A percentile compares a stretch with the other conserved stretches of the same genome.
phyloP scores from a whole-genome alignment of 2,888 invertebrate genomes.

The Gandaritis pyraliata region DNA sequence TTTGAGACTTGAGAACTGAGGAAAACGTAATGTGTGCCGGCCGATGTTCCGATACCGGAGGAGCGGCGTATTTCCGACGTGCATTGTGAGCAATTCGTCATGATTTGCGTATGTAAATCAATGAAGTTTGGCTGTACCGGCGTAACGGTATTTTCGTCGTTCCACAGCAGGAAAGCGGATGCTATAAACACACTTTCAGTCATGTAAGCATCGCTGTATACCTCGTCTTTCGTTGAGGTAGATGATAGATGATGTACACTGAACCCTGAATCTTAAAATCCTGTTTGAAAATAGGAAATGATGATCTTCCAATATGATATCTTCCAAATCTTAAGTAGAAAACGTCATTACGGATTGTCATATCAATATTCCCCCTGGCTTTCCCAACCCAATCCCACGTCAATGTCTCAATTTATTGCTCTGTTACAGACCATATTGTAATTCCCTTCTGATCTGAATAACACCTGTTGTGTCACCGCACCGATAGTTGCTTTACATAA shows the following conservation, averaged over 20 bases:
- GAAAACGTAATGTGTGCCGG: conserved; percentile 43
- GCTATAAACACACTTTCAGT: conserved; percentile 82
- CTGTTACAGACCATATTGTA: neutral
- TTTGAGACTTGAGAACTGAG: conserved; percentile 6
- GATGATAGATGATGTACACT: conserved; percentile 45
- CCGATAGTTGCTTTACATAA: conserved; percentile 11
- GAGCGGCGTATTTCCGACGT: conserved; percentile 68
- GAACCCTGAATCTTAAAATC: conserved; percentile 17
- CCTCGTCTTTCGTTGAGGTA: conserved; percentile 55
- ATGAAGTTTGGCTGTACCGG: conserved; percentile 77
- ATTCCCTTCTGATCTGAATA: neutral
- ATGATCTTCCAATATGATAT: conserved; percentile 34
- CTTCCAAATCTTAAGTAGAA: neutral
- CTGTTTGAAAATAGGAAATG: conserved; percentile 31
- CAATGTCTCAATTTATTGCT: neutral
- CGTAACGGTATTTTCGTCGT: conserved; percentile 82
- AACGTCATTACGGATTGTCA: neutral
- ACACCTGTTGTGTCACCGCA: conserved; percentile 4
- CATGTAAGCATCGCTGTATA: conserved; percentile 59
- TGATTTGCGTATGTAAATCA: conserved; percentile 83
- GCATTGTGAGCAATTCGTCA: conserved; percentile 80
- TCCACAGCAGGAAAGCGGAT: conserved; percentile 80
- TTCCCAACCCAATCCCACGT: neutral
- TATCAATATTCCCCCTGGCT: neutral
- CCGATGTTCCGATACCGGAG: conserved; percentile 48